phyloP scores from a whole-genome alignment of 2,888 invertebrate genomes.

The Lottia scabra region DNA sequence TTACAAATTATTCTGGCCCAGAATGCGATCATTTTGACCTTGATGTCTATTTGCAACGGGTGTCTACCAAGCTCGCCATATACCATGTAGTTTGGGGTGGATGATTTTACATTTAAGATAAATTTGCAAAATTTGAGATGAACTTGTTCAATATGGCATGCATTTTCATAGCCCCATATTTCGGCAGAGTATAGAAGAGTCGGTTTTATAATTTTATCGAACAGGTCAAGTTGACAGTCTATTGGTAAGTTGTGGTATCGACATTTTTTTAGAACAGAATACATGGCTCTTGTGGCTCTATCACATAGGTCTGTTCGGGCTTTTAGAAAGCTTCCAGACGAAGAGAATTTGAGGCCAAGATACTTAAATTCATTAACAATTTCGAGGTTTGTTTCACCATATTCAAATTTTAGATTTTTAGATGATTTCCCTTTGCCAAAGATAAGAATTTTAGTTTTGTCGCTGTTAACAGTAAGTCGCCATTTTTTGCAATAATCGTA shows the following conservation, averaged over 20 bases:
- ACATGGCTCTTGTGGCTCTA: background rate
- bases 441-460: too few species aligned
- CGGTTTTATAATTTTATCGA: background rate
- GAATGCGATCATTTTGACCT: background rate
- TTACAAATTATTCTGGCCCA: background rate
- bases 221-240: constrained; percentile 7
- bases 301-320: background rate
- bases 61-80: constrained; percentile 3
- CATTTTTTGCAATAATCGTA: too few species aligned
- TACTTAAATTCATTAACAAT: too few species aligned
- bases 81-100: constrained; percentile 1
- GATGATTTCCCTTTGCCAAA: too few species aligned
- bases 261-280: background rate
- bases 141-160: background rate
- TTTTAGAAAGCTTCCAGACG: background rate
- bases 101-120: background rate
- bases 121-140: constrained; percentile 5
- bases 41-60: background rate
- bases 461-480: too few species aligned
- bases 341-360: background rate
- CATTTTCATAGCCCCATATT: constrained; percentile 4
- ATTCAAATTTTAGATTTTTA: too few species aligned
- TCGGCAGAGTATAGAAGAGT: background rate
- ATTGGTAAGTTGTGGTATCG: background rate
- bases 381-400: too few species aligned